Evolutionary conservation across 1,140 invertebrate species (phyloP).

Genomic region (Drosophila pseudoobscura): DNA sequence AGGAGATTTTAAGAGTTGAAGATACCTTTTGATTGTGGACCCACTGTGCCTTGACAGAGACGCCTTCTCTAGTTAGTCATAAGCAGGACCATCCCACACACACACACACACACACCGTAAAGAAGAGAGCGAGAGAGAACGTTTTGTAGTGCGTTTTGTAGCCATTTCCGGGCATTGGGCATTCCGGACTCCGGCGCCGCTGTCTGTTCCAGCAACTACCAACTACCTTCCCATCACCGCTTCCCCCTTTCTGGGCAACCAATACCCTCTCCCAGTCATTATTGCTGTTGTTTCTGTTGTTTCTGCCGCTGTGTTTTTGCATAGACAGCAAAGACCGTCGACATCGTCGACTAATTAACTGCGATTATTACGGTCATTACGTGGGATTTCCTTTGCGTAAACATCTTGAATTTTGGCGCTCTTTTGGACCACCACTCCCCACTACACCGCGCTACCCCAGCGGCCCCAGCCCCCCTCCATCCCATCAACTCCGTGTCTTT

Average conservation of each 20-base stretch:
- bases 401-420: conserved; percentile 83
- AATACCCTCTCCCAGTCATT: conserved; percentile 9
- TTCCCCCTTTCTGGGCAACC: no score
- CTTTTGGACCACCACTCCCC: conserved; percentile 7
- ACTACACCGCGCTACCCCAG: no score
- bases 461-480: no score
- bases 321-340: conserved; percentile 74
- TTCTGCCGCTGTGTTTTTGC: conserved; percentile 68
- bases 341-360: conserved; percentile 83
- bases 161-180: conserved; percentile 71
- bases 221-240: conserved; percentile 20
- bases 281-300: conserved; percentile 28
- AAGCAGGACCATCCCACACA: conserved; percentile 48
- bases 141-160: conserved; percentile 74
- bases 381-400: conserved; percentile 83
- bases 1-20: no score
- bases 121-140: conserved; percentile 7
- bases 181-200: conserved; percentile 54
- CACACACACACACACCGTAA: conserved; percentile 4
- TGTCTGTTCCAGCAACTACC: conserved; percentile 51
- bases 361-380: conserved; percentile 84
- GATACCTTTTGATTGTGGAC: not conserved
- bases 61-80: conserved; percentile 55
- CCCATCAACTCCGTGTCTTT: no score
- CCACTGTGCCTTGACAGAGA: conserved; percentile 13